Evolutionary conservation across 2,797 vertebrate genomes (phyloP).

Genomic region (Salmo trutta): DNA sequence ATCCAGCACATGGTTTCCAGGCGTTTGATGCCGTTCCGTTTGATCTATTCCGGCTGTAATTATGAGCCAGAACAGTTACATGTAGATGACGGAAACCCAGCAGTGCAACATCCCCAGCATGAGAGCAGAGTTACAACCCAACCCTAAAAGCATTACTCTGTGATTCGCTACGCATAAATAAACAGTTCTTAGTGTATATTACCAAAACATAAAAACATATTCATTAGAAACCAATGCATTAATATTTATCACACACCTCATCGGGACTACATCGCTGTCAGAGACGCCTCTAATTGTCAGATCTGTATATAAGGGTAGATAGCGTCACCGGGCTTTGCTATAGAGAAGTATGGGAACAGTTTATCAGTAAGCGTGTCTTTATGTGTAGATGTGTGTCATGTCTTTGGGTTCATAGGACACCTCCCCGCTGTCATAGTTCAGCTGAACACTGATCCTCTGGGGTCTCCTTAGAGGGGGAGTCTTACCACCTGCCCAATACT

Average conservation of each 20-base stretch:
- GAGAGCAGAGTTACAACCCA: no score
- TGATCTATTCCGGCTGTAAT: no score
- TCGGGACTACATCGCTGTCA: neutral
- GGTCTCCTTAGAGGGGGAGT: neutral
- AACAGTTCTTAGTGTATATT: no score
- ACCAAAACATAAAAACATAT: no score
- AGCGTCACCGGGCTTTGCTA: neutral
- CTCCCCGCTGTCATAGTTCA: slow-evolving; percentile 16
- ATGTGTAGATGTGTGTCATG: neutral
- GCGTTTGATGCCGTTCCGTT: no score
- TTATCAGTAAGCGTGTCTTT: neutral
- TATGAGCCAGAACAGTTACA: no score
- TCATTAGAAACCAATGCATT: no score
- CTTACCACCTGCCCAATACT: neutral
- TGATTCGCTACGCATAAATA: no score
- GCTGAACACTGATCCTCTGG: slow-evolving; percentile 1
- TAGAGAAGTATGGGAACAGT: neutral
- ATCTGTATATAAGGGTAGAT: neutral
- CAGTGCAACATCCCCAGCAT: no score
- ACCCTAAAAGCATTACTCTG: no score
- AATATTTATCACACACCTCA: neutral
- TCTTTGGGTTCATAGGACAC: neutral
- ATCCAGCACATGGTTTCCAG: no score
- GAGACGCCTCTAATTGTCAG: neutral
- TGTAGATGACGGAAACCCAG: no score